Conservation (phyloP, 2,797 vertebrate genomes). For the Morus bassanus region DNA sequence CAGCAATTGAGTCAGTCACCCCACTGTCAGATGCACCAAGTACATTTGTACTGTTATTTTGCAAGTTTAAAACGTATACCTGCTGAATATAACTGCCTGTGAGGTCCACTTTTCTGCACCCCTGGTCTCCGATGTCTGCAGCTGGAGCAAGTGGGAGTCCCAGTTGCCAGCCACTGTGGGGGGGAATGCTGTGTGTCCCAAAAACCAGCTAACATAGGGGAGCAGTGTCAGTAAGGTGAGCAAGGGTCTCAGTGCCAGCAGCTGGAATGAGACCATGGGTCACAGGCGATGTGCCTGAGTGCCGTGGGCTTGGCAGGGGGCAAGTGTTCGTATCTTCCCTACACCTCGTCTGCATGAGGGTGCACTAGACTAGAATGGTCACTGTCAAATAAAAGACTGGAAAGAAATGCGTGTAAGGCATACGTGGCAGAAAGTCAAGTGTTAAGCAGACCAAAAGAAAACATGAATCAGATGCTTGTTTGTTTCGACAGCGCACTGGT, state of each 20-base stretch:
- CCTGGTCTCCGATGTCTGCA: too few relatives aligned
- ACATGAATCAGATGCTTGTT: neutral
- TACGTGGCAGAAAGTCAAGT: neutral
- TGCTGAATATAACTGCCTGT: neutral
- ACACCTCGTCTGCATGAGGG: fast-evolving
- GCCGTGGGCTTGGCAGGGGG: neutral
- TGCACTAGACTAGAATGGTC: neutral
- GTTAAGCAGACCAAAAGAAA: neutral
- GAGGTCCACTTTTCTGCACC: neutral
- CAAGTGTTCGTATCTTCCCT: neutral
- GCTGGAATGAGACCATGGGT: neutral
- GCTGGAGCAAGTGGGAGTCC: too few relatives aligned
- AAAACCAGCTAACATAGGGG: neutral
- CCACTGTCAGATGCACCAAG: neutral
- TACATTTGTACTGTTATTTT: neutral
- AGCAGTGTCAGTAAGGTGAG: neutral
- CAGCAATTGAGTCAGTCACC: neutral
- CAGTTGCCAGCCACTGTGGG: too few relatives aligned
- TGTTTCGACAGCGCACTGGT: neutral
- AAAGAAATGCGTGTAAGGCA: neutral
- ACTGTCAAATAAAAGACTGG: neutral
- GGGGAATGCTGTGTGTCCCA: too few relatives aligned
- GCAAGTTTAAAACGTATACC: neutral
- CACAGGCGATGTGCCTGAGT: neutral
- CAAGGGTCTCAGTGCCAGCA: neutral